Conservation (phyloP, 2,888 invertebrate genomes). For the Nephrocerus scutellatus region DNA sequence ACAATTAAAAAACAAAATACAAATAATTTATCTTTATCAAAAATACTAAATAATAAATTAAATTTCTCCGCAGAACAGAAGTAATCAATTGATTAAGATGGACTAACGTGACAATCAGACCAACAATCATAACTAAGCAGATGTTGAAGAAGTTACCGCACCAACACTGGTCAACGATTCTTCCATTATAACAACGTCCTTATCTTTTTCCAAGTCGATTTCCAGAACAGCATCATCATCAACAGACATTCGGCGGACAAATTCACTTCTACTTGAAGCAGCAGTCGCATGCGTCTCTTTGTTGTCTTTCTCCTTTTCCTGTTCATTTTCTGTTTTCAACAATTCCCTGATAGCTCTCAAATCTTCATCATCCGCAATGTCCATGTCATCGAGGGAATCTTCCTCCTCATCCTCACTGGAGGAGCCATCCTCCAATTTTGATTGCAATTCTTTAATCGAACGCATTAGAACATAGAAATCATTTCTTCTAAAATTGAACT, state of each 20-base stretch:
- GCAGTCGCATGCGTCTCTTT: background rate
- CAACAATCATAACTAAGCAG: too few relatives aligned
- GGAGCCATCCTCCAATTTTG: conserved; percentile 66
- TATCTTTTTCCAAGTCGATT: conserved; percentile 38
- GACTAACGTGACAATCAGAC: too few relatives aligned
- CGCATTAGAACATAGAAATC: conserved; percentile 85
- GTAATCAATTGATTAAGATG: too few relatives aligned
- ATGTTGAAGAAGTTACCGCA: too few relatives aligned
- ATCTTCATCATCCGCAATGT: conserved; percentile 12
- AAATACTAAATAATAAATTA: too few relatives aligned
- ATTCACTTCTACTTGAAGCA: conserved; percentile 10
- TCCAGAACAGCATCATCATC: conserved; percentile 40
- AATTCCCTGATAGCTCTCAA: conserved; percentile 23
- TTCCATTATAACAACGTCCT: conserved; percentile 35
- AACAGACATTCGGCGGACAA: conserved; percentile 28
- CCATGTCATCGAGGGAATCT: conserved; percentile 49
- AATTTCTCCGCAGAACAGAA: too few relatives aligned
- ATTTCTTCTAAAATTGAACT: conserved; percentile 75
- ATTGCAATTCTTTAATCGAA: conserved; percentile 77
- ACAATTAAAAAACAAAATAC: too few relatives aligned
- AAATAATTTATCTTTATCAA: too few relatives aligned
- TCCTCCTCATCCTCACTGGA: conserved; percentile 52
- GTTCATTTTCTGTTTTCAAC: conserved; percentile 21
- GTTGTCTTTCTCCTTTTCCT: background rate
- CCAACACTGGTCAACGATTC: too few relatives aligned